These are phyloP conservation scores for Patella caerulea DNA, from an alignment of 2,888 invertebrate species.

Conservation along the genomic window DNA sequence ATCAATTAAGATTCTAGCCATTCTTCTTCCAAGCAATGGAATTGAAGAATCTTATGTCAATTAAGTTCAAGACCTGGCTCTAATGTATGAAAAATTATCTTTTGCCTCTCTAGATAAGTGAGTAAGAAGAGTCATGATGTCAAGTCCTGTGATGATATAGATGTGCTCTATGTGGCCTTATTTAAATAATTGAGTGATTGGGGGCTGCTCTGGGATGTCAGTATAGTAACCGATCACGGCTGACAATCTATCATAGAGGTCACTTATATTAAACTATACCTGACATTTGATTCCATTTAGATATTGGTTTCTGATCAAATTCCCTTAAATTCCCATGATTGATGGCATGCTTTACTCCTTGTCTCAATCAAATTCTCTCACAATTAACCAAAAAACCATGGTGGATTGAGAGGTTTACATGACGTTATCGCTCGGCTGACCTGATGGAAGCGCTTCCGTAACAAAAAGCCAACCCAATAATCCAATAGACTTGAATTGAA, in stretches of 20 bases:
- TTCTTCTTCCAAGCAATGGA: too few relatives aligned
- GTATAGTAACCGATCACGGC: neutral
- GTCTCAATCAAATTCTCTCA: conserved; percentile 9
- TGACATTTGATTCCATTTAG: conserved; percentile 12
- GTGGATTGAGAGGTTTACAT: neutral
- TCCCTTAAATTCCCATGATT: neutral
- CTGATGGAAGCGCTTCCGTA: neutral
- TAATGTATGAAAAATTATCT: too few relatives aligned
- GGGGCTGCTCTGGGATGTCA: neutral
- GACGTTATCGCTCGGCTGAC: neutral
- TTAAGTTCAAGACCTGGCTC: too few relatives aligned
- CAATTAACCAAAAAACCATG: neutral
- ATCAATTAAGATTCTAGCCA: too few relatives aligned
- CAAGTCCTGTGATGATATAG: too few relatives aligned
- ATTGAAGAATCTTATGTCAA: too few relatives aligned
- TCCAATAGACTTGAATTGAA: neutral
- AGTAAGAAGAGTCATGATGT: too few relatives aligned
- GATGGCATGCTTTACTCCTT: conserved; percentile 7
- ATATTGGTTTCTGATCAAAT: conserved; percentile 5
- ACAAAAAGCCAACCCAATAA: conserved; percentile 2
- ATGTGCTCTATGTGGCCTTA: neutral
- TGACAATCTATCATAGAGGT: conserved; percentile 1
- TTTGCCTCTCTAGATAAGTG: too few relatives aligned
- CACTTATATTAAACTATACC: conserved; percentile 4
- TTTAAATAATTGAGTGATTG: neutral